Base-by-base conservation (phyloP, 2,888 invertebrate genomes). In the Drosophila multiciliata region DNA sequence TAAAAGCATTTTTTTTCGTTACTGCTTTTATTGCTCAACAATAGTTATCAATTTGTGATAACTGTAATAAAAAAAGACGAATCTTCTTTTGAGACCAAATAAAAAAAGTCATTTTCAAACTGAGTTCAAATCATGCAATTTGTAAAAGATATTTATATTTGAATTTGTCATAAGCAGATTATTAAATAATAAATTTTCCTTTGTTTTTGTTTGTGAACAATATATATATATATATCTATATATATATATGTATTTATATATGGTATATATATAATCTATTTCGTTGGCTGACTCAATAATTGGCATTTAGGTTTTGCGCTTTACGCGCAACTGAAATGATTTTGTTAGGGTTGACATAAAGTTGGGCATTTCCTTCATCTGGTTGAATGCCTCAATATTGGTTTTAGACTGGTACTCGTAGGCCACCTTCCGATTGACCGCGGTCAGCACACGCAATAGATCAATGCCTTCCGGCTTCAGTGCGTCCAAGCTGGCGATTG, bases 321-420 rank as follows among this genome's bases (percentile, higher is more conserved):
- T 93, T 15, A 91, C 90, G 57, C 90, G 90, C 67, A 95, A 94
- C 83, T 93, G 93, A 55, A 95, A 93, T 26, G 94, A 92, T 86
- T 95, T 94, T 6, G 96, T 96, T 50, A 96, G 93, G 90, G 95
- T 96, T 35, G 95, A 95, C 32, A 95, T 94, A 68, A 96, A 94
- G 67, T 94, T 95, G 67, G 96, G 96, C 93, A 96, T 95, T 92
- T 96, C 96, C 91, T 96, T 96, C 92, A 94, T 95, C 77, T 94
- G 92, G 83, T 95, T 93, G 55, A 93, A 92, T 3, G 90, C 84
- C 62, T 93, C 90, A 68, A 93, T 90, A 40, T 91, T 92, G 4
- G 94, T 93, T 75, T 92, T 92, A 23, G 96, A 96, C 85, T 95
- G 94, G 88, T 95, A 96, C 75, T 95, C 94, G 75, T 95, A 94